phyloP scores from a whole-genome alignment of 2,113 vertebrate species.

The Stictonetta naevosa region DNA sequence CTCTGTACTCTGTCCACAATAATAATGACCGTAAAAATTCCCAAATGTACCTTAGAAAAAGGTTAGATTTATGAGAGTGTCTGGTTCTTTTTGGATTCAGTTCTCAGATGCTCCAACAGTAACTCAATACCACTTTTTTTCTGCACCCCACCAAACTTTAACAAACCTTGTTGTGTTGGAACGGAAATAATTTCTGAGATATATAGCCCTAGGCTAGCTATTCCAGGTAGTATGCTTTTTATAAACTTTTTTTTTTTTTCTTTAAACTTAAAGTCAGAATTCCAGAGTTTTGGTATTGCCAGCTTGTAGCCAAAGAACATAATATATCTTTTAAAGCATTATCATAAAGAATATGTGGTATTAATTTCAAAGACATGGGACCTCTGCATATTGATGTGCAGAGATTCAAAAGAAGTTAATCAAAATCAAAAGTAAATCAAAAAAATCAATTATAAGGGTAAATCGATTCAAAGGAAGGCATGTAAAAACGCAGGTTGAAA shows the following conservation, averaged over 20 bases:
- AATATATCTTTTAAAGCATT: background rate
- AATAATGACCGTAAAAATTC: background rate
- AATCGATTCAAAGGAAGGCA: background rate
- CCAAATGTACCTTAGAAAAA: background rate
- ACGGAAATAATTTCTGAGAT: conserved; percentile 22
- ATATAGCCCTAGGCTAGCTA: background rate
- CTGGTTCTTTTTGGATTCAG: background rate
- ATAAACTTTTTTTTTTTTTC: background rate
- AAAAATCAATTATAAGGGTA: background rate
- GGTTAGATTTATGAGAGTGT: background rate
- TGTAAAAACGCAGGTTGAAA: background rate
- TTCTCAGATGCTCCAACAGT: background rate
- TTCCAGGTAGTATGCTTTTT: background rate
- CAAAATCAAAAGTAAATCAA: background rate
- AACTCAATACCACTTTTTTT: conserved; percentile 12
- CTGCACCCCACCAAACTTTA: background rate
- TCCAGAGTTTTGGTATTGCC: background rate
- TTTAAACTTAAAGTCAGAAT: background rate
- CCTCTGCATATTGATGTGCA: background rate
- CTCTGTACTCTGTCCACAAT: background rate
- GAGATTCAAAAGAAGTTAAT: background rate
- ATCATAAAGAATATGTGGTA: background rate
- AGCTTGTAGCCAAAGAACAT: background rate
- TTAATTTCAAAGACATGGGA: background rate
- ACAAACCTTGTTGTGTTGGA: background rate